Conservation (phyloP, 2,888 invertebrate genomes). For the Belgica antarctica region DNA sequence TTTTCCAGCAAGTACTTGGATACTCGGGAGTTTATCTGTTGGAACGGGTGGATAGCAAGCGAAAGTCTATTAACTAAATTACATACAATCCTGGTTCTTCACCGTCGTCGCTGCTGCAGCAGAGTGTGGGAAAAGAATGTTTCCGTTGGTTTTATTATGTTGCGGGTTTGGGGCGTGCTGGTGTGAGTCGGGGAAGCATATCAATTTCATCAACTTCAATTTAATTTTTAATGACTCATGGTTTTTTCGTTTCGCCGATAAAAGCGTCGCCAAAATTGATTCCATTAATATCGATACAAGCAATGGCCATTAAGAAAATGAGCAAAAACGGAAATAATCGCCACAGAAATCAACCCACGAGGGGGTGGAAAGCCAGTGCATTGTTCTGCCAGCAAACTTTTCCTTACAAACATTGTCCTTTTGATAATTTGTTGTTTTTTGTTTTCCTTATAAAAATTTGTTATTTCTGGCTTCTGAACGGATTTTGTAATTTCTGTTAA, state of each 20-base stretch:
- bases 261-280: slow-evolving; percentile 22
- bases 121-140: slow-evolving; percentile 6
- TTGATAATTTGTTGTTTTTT: no score
- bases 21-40: not conserved
- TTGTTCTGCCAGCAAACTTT: no score
- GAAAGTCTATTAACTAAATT: slow-evolving; percentile 42
- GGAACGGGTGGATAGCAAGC: not conserved
- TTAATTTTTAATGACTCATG: slow-evolving; percentile 30
- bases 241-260: not conserved
- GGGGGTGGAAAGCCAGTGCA: not conserved
- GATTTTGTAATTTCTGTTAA: no score
- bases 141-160: no score
- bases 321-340: slow-evolving; percentile 30
- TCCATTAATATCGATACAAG: slow-evolving; percentile 34
- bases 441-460: no score
- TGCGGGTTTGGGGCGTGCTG: not conserved
- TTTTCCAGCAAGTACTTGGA: slow-evolving; percentile 2
- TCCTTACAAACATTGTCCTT: no score
- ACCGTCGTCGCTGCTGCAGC: not conserved
- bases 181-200: not conserved
- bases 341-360: not conserved
- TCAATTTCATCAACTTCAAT: slow-evolving; percentile 30
- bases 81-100: slow-evolving; percentile 5
- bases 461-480: no score
- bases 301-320: slow-evolving; percentile 33